phyloP scores from a whole-genome alignment of 2,797 vertebrate genomes.

The Threskiornis aethiopicus region DNA sequence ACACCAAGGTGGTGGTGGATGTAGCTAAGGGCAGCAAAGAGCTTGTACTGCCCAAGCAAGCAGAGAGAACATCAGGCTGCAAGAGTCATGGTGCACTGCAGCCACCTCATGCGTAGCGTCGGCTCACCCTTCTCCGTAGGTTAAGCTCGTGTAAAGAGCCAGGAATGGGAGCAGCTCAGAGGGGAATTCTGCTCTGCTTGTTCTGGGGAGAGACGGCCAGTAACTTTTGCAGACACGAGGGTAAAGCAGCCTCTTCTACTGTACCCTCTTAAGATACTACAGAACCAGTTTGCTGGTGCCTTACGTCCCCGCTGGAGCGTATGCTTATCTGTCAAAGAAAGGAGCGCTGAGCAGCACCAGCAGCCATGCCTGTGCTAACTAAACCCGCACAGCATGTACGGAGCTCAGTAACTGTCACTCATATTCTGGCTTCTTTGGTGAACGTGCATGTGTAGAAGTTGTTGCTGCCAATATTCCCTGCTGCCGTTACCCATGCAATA shows the following conservation, averaged over 20 bases:
- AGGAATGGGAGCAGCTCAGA: neutral
- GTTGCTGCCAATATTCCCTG: neutral
- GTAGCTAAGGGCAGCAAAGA: neutral
- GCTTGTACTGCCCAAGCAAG: neutral
- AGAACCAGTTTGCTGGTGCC: neutral
- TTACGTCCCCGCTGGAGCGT: neutral
- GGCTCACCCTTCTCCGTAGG: neutral
- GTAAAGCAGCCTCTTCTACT: neutral
- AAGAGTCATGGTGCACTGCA: neutral
- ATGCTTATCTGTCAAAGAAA: neutral
- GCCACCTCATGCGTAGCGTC: neutral
- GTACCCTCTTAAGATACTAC: neutral
- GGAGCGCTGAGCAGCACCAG: neutral
- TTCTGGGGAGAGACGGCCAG: neutral
- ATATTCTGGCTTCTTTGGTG: neutral
- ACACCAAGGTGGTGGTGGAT: neutral
- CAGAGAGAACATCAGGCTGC: neutral
- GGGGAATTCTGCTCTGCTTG: neutral
- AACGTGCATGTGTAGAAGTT: accelerated
- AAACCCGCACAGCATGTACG: accelerated
- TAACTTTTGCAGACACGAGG: neutral
- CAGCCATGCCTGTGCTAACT: too few relatives aligned
- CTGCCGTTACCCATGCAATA: neutral
- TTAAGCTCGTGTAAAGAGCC: neutral
- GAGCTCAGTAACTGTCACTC: neutral